These are phyloP conservation scores for Mormyrops boulengeri DNA, from an alignment of 2,797 vertebrate genomes.

Conservation along the genomic window DNA sequence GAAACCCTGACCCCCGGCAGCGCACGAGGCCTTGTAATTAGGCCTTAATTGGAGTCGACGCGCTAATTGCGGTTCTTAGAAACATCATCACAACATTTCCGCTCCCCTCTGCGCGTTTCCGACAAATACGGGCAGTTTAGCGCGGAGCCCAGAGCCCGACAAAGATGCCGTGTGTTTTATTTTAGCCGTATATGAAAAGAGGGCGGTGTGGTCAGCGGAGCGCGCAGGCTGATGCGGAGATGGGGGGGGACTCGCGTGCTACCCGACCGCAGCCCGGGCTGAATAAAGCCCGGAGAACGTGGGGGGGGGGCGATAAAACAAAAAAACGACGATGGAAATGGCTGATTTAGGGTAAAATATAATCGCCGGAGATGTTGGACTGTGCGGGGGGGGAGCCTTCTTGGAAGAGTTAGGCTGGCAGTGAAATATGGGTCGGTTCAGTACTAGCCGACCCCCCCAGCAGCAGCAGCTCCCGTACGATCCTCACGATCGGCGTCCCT, in stretches of 20 bases:
- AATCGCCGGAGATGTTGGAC: background rate
- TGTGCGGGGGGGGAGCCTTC: background rate
- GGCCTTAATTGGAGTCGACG: slow-evolving; percentile 33
- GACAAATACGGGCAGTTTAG: background rate
- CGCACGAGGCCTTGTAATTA: slow-evolving; percentile 31
- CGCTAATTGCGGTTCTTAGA: slow-evolving; percentile 36
- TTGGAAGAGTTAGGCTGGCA: background rate
- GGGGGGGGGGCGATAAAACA: background rate
- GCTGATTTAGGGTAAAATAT: background rate
- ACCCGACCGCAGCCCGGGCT: background rate
- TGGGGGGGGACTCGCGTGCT: background rate
- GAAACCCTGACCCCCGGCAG: background rate
- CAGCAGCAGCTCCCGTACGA: slow-evolving; percentile 29
- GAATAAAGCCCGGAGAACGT: background rate
- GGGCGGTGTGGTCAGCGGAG: background rate
- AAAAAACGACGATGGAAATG: background rate
- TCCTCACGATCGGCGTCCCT: slow-evolving; percentile 28
- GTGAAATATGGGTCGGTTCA: slow-evolving; percentile 58
- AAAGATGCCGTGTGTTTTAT: background rate
- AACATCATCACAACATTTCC: slow-evolving; percentile 17
- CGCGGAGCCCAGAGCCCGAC: background rate
- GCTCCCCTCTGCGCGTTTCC: slow-evolving; percentile 11
- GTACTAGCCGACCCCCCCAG: slow-evolving; percentile 44
- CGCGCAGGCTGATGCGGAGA: background rate
- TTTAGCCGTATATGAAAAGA: background rate